These are phyloP conservation scores for Bubo scandiacus DNA, from an alignment of 2,113 vertebrate species.

Conservation along the genomic window DNA sequence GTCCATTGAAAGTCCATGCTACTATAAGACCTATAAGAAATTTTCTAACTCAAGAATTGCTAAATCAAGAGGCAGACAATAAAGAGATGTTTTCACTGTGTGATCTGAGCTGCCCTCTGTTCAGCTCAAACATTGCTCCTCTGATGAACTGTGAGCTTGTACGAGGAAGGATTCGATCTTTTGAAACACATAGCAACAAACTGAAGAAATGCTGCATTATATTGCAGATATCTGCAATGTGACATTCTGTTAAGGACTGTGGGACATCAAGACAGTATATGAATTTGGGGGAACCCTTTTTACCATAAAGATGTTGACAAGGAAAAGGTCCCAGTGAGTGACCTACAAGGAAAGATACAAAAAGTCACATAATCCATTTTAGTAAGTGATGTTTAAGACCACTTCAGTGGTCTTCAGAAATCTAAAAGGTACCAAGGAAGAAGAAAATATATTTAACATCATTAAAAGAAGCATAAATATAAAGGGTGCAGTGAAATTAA, in stretches of 20 bases:
- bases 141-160: background rate
- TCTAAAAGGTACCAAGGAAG: background rate
- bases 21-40: background rate
- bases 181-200: background rate
- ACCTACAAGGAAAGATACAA: background rate
- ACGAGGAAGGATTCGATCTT: background rate
- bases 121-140: background rate
- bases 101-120: background rate
- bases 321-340: background rate
- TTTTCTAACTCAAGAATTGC: background rate
- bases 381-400: background rate
- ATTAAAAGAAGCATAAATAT: background rate
- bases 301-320: background rate
- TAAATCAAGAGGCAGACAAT: background rate
- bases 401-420: background rate
- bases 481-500: background rate
- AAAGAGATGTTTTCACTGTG: background rate
- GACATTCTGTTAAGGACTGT: background rate
- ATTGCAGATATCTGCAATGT: background rate
- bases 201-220: background rate
- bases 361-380: background rate
- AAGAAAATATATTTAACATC: background rate
- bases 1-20: background rate
- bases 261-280: background rate
- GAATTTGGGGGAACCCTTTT: background rate